phyloP scores from a whole-genome alignment of 2,888 invertebrate genomes.

The Rhaphigaster nebulosa region DNA sequence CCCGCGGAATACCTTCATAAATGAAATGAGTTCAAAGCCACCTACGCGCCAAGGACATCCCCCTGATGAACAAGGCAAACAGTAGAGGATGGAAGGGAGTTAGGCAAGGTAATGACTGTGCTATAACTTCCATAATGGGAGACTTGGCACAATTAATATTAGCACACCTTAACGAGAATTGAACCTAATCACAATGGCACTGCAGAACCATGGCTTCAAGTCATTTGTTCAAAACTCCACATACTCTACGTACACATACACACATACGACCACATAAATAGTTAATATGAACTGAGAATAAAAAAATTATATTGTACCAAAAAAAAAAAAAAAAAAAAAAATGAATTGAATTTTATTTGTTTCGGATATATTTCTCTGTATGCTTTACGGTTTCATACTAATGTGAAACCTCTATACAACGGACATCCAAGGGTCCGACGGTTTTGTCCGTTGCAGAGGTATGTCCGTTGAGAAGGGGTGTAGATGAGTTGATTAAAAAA shows the following conservation, averaged over 20 bases:
- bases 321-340: no score
- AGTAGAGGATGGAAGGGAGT: neutral
- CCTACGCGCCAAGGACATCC: neutral
- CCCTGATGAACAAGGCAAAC: neutral
- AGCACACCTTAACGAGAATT: neutral
- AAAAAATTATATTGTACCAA: no score
- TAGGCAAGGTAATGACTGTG: neutral
- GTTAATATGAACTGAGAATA: neutral
- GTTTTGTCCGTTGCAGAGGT: no score
- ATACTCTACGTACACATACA: neutral
- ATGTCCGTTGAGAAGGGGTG: no score
- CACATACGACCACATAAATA: no score
- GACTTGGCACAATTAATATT: slow-evolving; percentile 15
- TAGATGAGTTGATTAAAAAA: no score
- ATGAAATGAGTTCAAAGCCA: neutral
- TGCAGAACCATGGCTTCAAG: neutral
- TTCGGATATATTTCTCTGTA: no score
- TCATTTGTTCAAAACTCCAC: neutral
- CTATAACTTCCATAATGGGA: slow-evolving; percentile 7
- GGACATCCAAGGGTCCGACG: no score
- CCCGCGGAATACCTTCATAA: neutral
- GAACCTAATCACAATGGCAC: neutral
- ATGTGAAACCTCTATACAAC: no score
- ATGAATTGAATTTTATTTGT: no score
- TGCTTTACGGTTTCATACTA: no score